Evolutionary conservation across 1,140 invertebrate species (phyloP).

Genomic region (Dolichoris vasculosae): DNA sequence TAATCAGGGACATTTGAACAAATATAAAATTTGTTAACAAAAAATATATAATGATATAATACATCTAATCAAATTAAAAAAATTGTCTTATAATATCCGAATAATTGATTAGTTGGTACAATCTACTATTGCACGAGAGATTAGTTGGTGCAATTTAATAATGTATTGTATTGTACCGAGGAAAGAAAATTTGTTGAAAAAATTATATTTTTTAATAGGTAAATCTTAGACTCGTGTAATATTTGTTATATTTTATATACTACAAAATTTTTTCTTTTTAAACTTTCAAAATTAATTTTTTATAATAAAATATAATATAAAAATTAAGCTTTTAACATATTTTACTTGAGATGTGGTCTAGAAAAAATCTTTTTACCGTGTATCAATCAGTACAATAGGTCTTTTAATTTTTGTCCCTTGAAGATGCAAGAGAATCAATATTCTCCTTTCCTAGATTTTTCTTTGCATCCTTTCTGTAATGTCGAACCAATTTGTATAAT

Average conservation of each 20-base stretch:
- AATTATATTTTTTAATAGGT: background rate
- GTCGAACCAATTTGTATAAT: constrained; percentile 49
- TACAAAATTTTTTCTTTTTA: constrained; percentile 11
- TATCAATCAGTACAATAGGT: background rate
- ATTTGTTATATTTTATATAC: constrained; percentile 5
- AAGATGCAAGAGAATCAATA: constrained; percentile 41
- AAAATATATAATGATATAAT: background rate
- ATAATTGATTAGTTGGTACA: background rate
- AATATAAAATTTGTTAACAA: constrained; percentile 23
- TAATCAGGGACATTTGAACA: constrained; percentile 9
- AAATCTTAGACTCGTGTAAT: background rate
- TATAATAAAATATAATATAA: constrained; percentile 15
- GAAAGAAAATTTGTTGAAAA: background rate
- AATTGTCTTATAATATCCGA: background rate
- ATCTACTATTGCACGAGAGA: background rate
- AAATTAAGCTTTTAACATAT: constrained; percentile 22
- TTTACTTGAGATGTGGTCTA: constrained; percentile 19
- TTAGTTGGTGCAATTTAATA: background rate
- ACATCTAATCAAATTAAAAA: background rate
- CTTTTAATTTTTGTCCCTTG: constrained; percentile 20
- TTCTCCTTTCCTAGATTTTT: constrained; percentile 49
- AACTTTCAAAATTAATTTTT: constrained; percentile 22
- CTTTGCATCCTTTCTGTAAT: constrained; percentile 43
- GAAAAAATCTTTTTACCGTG: constrained; percentile 21
- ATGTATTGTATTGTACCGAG: no score